These are phyloP conservation scores for Oreonectes daqikongensis DNA, from an alignment of 2,797 vertebrate species.

Conservation along the genomic window DNA sequence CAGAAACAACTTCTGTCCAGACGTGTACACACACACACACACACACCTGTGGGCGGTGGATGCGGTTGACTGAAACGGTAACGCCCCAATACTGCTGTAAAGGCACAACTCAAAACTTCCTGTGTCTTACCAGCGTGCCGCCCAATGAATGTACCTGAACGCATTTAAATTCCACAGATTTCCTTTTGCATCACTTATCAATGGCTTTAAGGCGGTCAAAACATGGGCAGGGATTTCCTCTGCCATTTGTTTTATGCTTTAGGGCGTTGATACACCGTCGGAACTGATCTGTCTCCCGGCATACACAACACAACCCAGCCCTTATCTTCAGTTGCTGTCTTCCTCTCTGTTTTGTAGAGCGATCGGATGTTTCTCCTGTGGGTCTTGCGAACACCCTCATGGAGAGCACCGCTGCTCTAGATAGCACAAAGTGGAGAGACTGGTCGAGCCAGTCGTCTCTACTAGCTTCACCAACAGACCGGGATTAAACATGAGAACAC, in stretches of 20 bases:
- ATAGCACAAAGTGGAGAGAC: slow-evolving; percentile 49
- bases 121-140: neutral
- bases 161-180: slow-evolving; percentile 21
- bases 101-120: slow-evolving; percentile 19
- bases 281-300: neutral
- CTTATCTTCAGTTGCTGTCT: slow-evolving; percentile 70
- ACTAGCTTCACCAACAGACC: slow-evolving; percentile 58
- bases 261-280: neutral
- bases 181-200: slow-evolving; percentile 18
- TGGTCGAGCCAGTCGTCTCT: slow-evolving; percentile 49
- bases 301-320: slow-evolving; percentile 23
- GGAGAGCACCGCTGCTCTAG: slow-evolving; percentile 55
- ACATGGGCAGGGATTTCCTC: slow-evolving; percentile 21
- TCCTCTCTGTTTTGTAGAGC: slow-evolving; percentile 70
- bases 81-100: slow-evolving; percentile 15
- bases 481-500: slow-evolving; percentile 55
- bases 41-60: slow-evolving; percentile 41
- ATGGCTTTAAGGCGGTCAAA: slow-evolving; percentile 27
- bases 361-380: slow-evolving; percentile 76
- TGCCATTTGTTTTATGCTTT: slow-evolving; percentile 6
- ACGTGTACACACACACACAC: slow-evolving; percentile 19
- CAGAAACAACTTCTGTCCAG: slow-evolving; percentile 8
- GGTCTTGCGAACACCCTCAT: slow-evolving; percentile 66
- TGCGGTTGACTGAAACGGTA: slow-evolving; percentile 36
- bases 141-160: slow-evolving; percentile 11